Evolutionary conservation across 2,888 invertebrate species (phyloP).

Genomic region (Polietes domitor): DNA sequence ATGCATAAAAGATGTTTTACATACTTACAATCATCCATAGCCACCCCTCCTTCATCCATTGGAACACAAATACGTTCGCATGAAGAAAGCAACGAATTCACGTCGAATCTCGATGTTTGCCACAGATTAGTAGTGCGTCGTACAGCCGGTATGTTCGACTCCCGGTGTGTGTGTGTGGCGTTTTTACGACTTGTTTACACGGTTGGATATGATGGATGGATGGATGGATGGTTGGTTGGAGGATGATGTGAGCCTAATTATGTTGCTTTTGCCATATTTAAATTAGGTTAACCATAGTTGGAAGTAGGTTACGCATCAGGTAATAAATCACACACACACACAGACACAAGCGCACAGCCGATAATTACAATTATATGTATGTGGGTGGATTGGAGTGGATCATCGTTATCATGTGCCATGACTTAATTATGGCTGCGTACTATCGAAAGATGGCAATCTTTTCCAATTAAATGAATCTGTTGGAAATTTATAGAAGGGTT

Average conservation of each 20-base stretch:
- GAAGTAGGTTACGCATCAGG: background rate
- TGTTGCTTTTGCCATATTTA: background rate
- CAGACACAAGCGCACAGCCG: background rate
- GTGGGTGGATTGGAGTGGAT: background rate
- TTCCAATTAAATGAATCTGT: too few relatives aligned
- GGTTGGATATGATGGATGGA: too few relatives aligned
- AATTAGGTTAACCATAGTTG: background rate
- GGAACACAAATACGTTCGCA: background rate
- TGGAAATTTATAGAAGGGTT: too few relatives aligned
- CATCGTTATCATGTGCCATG: background rate
- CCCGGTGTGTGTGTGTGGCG: too few relatives aligned
- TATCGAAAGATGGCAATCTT: too few relatives aligned
- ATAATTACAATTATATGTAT: too few relatives aligned
- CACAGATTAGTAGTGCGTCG: background rate
- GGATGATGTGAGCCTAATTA: background rate
- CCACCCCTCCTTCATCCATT: background rate
- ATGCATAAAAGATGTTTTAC: conserved; percentile 56
- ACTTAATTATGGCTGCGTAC: background rate
- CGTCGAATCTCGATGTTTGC: background rate
- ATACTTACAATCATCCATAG: background rate
- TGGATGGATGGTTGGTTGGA: too few relatives aligned
- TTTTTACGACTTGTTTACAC: too few relatives aligned
- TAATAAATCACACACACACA: background rate
- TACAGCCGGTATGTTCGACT: too few relatives aligned
- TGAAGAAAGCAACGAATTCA: background rate